phyloP scores from a whole-genome alignment of 2,888 invertebrate species.

The Melieria picta region DNA sequence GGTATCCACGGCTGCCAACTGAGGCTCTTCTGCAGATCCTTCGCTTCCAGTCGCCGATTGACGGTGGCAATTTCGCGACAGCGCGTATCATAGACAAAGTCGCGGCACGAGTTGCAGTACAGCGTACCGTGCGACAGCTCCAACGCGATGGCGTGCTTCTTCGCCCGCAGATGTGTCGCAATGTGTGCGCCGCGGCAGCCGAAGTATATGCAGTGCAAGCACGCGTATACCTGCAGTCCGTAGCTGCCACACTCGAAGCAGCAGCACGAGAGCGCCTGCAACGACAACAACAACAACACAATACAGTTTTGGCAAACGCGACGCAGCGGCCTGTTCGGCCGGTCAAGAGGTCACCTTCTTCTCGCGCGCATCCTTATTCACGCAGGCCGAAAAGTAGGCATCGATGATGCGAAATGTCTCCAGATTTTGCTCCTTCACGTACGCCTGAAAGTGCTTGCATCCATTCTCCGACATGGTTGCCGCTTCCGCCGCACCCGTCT shows the following conservation, averaged over 20 bases:
- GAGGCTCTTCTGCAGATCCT: conserved; percentile 71
- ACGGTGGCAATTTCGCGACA: conserved; percentile 69
- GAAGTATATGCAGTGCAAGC: conserved; percentile 92
- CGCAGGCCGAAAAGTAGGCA: conserved; percentile 86
- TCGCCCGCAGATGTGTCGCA: conserved; percentile 82
- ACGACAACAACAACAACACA: conserved; percentile 37
- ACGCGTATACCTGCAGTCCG: conserved; percentile 84
- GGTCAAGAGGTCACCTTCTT: conserved; percentile 74
- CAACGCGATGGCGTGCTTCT: conserved; percentile 85
- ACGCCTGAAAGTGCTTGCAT: conserved; percentile 64
- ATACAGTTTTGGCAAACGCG: conserved; percentile 33
- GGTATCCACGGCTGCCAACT: conserved; percentile 84
- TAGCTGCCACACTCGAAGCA: conserved; percentile 85
- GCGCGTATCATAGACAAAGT: conserved; percentile 90
- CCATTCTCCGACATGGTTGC: conserved; percentile 60
- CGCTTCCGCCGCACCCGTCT: conserved; percentile 37
- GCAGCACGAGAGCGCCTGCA: conserved; percentile 79
- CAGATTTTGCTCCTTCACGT: conserved; percentile 63
- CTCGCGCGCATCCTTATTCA: conserved; percentile 81
- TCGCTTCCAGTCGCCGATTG: conserved; percentile 70
- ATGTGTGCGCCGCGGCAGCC: conserved; percentile 91
- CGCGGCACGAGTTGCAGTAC: conserved; percentile 88
- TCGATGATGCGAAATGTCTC: conserved; percentile 75
- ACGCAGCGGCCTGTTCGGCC: conserved; percentile 75
- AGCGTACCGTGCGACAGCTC: conserved; percentile 90